Evolutionary conservation across 2,888 invertebrate genomes (phyloP).

Genomic region (Agonopterix heracliana): DNA sequence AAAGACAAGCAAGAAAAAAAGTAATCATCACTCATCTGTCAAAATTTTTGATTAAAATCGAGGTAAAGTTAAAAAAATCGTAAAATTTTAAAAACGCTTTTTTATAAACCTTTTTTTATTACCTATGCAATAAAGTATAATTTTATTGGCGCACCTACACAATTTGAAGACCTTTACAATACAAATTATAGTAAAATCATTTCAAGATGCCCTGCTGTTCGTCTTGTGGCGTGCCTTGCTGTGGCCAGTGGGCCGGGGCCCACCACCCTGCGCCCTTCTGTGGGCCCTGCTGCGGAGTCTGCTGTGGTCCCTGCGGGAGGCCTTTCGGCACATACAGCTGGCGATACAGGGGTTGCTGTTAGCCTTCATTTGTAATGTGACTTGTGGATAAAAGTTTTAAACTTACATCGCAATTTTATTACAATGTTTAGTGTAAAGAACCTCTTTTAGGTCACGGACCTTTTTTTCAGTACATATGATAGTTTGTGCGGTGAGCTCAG

Average conservation of each 20-base stretch:
- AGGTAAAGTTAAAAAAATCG: neutral
- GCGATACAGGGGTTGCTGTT: slow-evolving; percentile 34
- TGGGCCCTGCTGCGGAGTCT: slow-evolving; percentile 29
- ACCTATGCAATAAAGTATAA: neutral
- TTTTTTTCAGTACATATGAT: no score
- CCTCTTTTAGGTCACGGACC: neutral
- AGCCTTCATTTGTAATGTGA: neutral
- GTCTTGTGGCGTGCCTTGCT: slow-evolving; percentile 40
- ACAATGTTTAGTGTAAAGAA: no score
- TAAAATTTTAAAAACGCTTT: neutral
- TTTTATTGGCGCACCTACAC: neutral
- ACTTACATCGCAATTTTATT: no score
- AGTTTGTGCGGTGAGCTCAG: no score
- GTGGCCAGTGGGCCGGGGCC: slow-evolving; percentile 43
- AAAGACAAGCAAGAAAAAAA: no score
- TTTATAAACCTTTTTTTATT: neutral
- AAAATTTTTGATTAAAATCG: neutral
- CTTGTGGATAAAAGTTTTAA: neutral
- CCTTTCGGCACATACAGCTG: slow-evolving; percentile 59
- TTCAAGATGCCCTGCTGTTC: slow-evolving; percentile 11
- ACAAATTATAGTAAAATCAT: neutral
- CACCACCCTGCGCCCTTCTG: slow-evolving; percentile 40
- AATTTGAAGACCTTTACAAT: neutral
- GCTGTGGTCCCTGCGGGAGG: slow-evolving; percentile 38
- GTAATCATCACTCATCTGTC: neutral